Evolutionary conservation across 2,888 invertebrate genomes (phyloP).

Genomic region (Petrolisthes cinctipes): DNA sequence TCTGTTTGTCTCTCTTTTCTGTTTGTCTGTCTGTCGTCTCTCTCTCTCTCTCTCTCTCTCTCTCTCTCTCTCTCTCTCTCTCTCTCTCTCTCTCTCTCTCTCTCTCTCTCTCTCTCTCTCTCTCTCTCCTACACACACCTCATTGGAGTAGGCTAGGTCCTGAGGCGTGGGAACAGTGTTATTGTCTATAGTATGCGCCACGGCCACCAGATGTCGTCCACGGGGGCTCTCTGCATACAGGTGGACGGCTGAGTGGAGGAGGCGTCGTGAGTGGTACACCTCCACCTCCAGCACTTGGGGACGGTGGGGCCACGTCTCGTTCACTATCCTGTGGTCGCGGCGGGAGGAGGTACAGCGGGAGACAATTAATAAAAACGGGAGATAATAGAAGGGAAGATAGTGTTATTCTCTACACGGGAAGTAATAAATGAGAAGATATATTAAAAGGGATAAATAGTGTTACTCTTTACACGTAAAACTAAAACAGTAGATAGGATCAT

Average conservation of each 20-base stretch:
- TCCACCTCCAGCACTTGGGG: slow-evolving; percentile 64
- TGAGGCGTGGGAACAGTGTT: slow-evolving; percentile 55
- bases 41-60: background rate
- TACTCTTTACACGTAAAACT: no score
- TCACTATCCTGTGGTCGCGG: slow-evolving; percentile 48
- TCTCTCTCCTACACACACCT: slow-evolving; percentile 27
- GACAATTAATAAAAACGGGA: background rate
- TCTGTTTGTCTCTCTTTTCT: background rate
- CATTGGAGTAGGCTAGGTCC: slow-evolving; percentile 57
- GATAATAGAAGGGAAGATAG: background rate
- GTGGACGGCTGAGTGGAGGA: slow-evolving; percentile 63
- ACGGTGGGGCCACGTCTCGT: slow-evolving; percentile 58
- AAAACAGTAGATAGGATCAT: no score
- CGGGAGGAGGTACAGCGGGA: background rate
- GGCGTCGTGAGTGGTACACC: slow-evolving; percentile 60
- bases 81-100: background rate
- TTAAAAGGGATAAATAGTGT: no score
- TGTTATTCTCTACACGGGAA: background rate
- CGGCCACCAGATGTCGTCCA: slow-evolving; percentile 58
- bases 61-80: background rate
- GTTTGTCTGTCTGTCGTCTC: background rate
- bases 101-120: background rate
- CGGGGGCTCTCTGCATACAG: slow-evolving; percentile 56
- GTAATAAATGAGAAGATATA: background rate
- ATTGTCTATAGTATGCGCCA: slow-evolving; percentile 59